Evolutionary conservation across 2,113 vertebrate species (phyloP).

Genomic region (Elanus axillaris): DNA sequence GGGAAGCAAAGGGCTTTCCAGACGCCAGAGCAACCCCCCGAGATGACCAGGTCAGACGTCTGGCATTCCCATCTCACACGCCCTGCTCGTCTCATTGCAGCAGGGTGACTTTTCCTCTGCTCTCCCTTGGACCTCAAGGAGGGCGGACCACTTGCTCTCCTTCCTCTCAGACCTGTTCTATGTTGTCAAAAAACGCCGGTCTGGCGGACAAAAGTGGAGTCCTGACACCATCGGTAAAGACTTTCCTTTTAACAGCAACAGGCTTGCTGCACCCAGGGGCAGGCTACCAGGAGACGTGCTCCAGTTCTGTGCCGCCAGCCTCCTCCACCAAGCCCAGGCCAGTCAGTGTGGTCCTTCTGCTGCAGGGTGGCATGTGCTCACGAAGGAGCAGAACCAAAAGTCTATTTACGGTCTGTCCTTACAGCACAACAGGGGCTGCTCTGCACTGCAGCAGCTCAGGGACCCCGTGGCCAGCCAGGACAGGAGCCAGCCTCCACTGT

Average conservation of each 20-base stretch:
- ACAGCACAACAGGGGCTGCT: neutral
- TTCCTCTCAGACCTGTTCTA: neutral
- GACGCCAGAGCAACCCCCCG: neutral
- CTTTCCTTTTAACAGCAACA: neutral
- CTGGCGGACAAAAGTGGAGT: too few relatives aligned
- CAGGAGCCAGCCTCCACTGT: neutral
- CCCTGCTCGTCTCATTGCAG: accelerated
- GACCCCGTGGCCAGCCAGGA: neutral
- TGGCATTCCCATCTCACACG: accelerated
- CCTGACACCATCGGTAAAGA: too few relatives aligned
- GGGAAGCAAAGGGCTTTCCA: neutral
- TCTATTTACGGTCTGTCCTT: neutral
- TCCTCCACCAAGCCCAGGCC: neutral
- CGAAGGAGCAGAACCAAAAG: neutral
- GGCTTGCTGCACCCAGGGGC: neutral
- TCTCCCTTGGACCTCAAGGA: neutral
- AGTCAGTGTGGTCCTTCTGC: neutral
- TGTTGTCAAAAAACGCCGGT: neutral
- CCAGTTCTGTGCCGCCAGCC: neutral
- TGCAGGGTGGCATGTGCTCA: accelerated
- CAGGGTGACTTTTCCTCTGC: neutral
- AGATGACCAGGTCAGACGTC: neutral
- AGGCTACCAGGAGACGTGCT: accelerated
- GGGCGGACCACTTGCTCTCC: neutral
- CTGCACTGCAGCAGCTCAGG: neutral